A percentile compares a stretch with the other conserved stretches of the same genome.
Evolutionary conservation across 2,888 invertebrate genomes (phyloP).

Genomic region (Hydrotaea cyrtoneurina): DNA sequence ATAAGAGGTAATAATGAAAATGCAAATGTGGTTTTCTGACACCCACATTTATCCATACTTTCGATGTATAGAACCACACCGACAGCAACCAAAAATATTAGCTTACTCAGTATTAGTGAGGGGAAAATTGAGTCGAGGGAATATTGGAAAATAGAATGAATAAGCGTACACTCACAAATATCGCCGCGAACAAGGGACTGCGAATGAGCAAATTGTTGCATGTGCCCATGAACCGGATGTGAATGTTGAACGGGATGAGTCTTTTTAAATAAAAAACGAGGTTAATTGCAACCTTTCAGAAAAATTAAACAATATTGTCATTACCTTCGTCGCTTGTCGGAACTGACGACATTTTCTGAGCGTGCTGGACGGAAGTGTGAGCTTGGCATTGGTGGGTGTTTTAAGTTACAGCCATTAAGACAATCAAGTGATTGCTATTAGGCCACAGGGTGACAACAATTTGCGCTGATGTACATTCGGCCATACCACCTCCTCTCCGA

Average conservation of each 20-base stretch:
- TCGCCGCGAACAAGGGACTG: not conserved
- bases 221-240: too few relatives aligned
- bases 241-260: too few relatives aligned
- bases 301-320: slow-evolving; percentile 35
- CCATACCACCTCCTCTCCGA: not conserved
- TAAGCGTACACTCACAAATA: not conserved
- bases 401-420: slow-evolving; percentile 58
- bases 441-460: slow-evolving; percentile 67
- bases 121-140: not conserved
- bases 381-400: slow-evolving; percentile 65
- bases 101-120: not conserved
- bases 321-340: not conserved
- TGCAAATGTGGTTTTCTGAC: slow-evolving; percentile 25
- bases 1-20: slow-evolving; percentile 62
- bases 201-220: too few relatives aligned
- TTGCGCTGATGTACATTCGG: not conserved
- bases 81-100: not conserved
- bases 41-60: not conserved
- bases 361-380: not conserved
- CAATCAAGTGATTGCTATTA: slow-evolving; percentile 70
- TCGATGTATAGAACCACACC: not conserved
- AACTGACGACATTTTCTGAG: not conserved
- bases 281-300: not conserved
- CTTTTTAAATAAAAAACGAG: too few relatives aligned
- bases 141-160: slow-evolving; percentile 7